Base-by-base conservation (phyloP, 2,888 invertebrate species). In the Lasioglossum vierecki region DNA sequence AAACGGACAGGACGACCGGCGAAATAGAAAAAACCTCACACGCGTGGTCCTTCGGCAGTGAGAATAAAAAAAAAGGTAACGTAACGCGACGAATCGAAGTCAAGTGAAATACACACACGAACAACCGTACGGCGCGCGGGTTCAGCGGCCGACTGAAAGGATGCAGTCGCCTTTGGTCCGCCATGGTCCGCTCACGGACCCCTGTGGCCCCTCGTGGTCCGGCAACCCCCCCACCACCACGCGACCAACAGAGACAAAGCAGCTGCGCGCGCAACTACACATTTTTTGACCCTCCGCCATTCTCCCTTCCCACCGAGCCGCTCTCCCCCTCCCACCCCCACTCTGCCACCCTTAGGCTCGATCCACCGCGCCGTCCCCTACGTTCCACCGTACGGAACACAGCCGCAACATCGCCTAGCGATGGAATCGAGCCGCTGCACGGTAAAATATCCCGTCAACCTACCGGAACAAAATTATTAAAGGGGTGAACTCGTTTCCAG, bases 131-230 rank as follows among this genome's bases (percentile, higher is more conserved):
- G 90, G 92, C 94, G 92, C 94, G 94, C 95, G 95, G 93, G 95
- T 95, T 95, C 95, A 95, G 94, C 95, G 95, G 94, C 95, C 95
- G 95, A 94, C 94, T 94, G 93, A 93, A 93, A 95, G 94, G 94
- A 95, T 94, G 94, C 94, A 94, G 93, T 94, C 92, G 93, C 92
- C 91, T 92, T 92, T 92, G 92, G 91, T 93, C 93, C 93, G 93
- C 94, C 94, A 93, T 94, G 92, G 92, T 91, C 92, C 91, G 91
- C 92, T 92, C 92, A 90, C 91, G 92, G 91, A 91, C 91, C 92
- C 92, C 92, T 91, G 89, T 90, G 89, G 91, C 89, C 91, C 93
- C 93, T 92, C 92, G 93, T 93, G 92, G 90, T 90, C 89, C 93
- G 91, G 88, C 76, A 78, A 73, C 76, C 84, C 80, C 86, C 89